phyloP scores from a whole-genome alignment of 2,888 invertebrate genomes.

The Sympetrum striolatum region DNA sequence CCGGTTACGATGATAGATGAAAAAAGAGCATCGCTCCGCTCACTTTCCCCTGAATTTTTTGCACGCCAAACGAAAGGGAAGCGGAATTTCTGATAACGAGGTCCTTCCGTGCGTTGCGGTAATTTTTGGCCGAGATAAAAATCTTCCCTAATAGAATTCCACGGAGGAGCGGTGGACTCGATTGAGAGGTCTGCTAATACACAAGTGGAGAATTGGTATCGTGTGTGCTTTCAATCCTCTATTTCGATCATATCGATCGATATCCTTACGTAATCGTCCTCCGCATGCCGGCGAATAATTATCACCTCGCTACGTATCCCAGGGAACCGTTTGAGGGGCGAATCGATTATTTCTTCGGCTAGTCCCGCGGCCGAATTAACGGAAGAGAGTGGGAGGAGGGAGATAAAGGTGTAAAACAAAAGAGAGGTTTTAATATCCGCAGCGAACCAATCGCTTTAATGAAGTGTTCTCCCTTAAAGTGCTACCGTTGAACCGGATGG shows the following conservation, averaged over 20 bases:
- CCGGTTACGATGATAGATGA: background rate
- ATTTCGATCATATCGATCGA: background rate
- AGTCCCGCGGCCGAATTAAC: background rate
- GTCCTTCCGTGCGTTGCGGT: background rate
- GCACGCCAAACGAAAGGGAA: background rate
- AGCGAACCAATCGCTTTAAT: slow-evolving; percentile 36
- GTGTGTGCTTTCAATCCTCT: background rate
- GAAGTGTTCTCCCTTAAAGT: slow-evolving; percentile 4
- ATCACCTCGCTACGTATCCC: too few species aligned
- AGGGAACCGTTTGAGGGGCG: background rate
- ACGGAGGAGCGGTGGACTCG: background rate
- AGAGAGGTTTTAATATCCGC: background rate
- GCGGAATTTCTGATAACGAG: background rate
- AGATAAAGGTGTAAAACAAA: background rate
- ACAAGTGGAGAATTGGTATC: background rate
- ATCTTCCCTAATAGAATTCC: background rate
- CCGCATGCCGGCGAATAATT: background rate
- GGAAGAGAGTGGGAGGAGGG: background rate
- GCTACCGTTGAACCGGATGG: background rate
- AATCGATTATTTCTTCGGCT: background rate
- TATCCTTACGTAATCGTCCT: background rate
- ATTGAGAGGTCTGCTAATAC: background rate
- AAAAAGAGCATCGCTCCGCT: background rate
- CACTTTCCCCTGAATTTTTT: background rate
- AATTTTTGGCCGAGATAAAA: background rate